phyloP scores from a whole-genome alignment of 2,113 vertebrate genomes.

The Manacus vitellinus region DNA sequence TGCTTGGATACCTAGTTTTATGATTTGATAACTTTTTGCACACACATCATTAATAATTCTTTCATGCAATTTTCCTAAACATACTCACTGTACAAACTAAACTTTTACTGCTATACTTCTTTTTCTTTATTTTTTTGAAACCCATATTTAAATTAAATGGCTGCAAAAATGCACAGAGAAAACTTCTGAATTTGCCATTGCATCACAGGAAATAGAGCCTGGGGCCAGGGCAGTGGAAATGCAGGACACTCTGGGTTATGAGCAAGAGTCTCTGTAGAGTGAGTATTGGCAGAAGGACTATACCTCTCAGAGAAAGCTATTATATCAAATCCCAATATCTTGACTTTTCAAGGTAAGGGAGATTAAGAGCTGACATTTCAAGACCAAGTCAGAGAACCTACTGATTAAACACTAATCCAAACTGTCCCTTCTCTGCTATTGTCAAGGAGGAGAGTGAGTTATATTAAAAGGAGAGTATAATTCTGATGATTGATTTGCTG shows the following conservation, averaged over 20 bases:
- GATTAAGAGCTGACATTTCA: conserved; percentile 56
- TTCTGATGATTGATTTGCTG: conserved; percentile 33
- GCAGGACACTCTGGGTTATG: neutral
- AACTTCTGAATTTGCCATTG: neutral
- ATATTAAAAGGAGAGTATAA: conserved; percentile 24
- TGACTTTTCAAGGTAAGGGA: conserved; percentile 31
- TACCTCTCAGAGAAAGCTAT: neutral
- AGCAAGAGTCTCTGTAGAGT: neutral
- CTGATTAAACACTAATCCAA: conserved; percentile 50
- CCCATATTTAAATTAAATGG: neutral
- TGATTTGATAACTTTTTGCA: neutral
- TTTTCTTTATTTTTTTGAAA: neutral
- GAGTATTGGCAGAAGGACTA: conserved; percentile 5
- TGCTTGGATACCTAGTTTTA: neutral
- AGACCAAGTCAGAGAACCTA: conserved; percentile 31
- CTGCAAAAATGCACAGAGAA: neutral
- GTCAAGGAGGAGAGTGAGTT: neutral
- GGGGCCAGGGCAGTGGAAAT: neutral
- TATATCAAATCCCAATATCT: conserved; percentile 26
- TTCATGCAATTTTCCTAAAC: neutral
- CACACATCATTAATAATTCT: neutral
- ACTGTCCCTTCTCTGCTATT: neutral
- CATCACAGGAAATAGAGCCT: neutral
- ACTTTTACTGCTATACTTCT: neutral
- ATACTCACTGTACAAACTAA: neutral